Base-by-base conservation (phyloP, 2,797 vertebrate species). In the Lacerta agilis region DNA sequence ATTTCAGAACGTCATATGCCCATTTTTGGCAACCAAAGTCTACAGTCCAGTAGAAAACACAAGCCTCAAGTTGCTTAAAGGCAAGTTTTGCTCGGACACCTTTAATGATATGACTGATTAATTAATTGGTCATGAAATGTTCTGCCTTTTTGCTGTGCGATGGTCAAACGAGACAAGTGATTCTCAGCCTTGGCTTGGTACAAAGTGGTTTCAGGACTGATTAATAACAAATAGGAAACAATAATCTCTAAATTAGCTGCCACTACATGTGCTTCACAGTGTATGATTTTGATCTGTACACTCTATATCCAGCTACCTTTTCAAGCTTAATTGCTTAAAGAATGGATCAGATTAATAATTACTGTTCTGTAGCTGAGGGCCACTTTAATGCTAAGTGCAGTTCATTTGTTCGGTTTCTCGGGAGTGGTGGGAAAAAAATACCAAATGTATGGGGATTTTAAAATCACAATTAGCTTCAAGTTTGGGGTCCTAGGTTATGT, bases 171-270 rank as follows among this genome's bases (percentile, higher is more conserved):
- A 93, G 92, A 91, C 91, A 94, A 95, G 88, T 64, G 84, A 78
- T 86, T 82, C 78, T 90, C 36, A 76, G 27, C 91, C 91, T 84
- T 92, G 87, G 90, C 84, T 95, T 88, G 88, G 83, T 91, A 93
- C 58, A 94, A 92, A 86, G 61, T 79, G 77, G 82, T 83, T 80
- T 71, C 61, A 8, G 71, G 80, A 93, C 77, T 90, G 92, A 94
- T 95, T 95, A 94, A 90, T 88, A 87, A 92, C 89, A 94, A 92
- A 94, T 81, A 2, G 88, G 55, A 82, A 93, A 90, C 0, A 36
- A 91, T 93, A 91, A 84, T 95, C 91, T 94, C 89, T 77, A 93
- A 94, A 95, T 94, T 91, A 92, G 89, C 87, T 95, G 94, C 92
- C 90, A 93, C 87, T 88, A 90, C 55, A 79, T 69, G 90, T 75